phyloP scores from a whole-genome alignment of 2,113 vertebrate genomes.

The Pelusios castaneus region DNA sequence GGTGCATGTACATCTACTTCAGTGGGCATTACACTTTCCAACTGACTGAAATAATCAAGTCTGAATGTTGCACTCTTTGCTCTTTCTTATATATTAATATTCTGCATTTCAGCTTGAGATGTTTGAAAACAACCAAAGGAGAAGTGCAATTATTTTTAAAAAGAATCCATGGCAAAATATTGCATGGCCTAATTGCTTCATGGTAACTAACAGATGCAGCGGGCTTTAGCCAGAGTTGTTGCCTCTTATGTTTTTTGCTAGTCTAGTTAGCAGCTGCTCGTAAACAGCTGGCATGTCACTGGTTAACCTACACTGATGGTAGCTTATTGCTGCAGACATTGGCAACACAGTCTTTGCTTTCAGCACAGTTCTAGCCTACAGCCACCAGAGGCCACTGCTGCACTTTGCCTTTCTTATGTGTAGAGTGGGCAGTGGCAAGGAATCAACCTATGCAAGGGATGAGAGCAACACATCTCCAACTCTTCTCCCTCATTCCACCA shows the following conservation, averaged over 20 bases:
- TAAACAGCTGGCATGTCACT: neutral
- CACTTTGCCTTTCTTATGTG: neutral
- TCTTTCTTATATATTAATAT: neutral
- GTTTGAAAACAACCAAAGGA: neutral
- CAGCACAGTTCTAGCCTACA: neutral
- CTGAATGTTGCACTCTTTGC: neutral
- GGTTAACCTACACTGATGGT: neutral
- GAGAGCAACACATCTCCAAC: neutral
- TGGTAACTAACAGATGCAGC: neutral
- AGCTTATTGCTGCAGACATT: accelerated
- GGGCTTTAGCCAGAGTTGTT: neutral
- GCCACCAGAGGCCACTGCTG: slow-evolving; percentile 66
- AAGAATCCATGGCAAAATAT: neutral
- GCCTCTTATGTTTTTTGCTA: neutral
- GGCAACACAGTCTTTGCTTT: accelerated
- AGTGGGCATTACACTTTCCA: neutral
- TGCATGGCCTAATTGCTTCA: neutral
- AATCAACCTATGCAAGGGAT: neutral
- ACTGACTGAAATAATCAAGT: neutral
- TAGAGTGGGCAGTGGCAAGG: accelerated
- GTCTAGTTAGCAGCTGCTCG: neutral
- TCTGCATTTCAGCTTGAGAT: neutral
- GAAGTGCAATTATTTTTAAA: neutral
- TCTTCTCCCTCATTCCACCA: neutral
- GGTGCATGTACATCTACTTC: neutral